Evolutionary conservation across 53 echinoderm and acorn worm species (phyloP).

Genomic region (Paracentrotus lividus): DNA sequence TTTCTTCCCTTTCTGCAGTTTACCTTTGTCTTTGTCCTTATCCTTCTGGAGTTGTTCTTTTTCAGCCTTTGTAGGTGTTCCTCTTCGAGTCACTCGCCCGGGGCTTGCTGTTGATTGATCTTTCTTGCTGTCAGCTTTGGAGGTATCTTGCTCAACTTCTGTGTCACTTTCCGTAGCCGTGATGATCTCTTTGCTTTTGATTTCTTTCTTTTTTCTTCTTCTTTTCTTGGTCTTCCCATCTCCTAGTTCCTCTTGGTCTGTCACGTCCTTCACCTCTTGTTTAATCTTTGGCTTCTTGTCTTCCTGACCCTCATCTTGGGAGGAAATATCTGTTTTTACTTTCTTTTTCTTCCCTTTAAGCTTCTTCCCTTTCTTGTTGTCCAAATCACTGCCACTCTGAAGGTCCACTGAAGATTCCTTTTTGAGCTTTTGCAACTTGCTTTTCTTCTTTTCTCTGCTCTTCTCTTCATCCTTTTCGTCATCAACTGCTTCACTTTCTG

Average conservation of each 20-base stretch:
- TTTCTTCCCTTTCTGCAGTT: slow-evolving; percentile 24
- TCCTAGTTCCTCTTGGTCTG: slow-evolving; percentile 3
- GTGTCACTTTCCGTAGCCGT: slow-evolving; percentile 57
- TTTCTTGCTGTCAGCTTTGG: slow-evolving; percentile 20
- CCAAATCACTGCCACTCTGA: slow-evolving; percentile 51
- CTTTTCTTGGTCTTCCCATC: slow-evolving; percentile 12
- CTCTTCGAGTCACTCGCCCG: slow-evolving; percentile 23
- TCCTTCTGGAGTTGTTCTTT: slow-evolving; percentile 42
- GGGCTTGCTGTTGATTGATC: slow-evolving; percentile 1
- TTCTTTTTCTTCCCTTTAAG: slow-evolving; percentile 24
- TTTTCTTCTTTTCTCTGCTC: slow-evolving; percentile 58
- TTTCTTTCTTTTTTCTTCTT: slow-evolving; percentile 34
- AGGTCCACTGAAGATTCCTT: slow-evolving; percentile 36
- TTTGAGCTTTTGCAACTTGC: slow-evolving; percentile 61
- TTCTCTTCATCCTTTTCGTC: background rate
- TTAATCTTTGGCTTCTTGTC: background rate
- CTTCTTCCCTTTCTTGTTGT: slow-evolving; percentile 20
- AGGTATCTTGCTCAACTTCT: background rate
- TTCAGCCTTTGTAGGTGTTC: slow-evolving; percentile 44
- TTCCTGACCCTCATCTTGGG: slow-evolving; percentile 52
- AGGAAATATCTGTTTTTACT: slow-evolving; percentile 53
- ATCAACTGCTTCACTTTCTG: slow-evolving; percentile 70
- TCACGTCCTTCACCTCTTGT: slow-evolving; percentile 3
- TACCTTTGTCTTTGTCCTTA: background rate
- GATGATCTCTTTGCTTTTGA: slow-evolving; percentile 75